Evolutionary conservation across 2,113 vertebrate genomes (phyloP), one percentile per base, ranked within the genome.

Genomic region (Esox niger): DNA sequence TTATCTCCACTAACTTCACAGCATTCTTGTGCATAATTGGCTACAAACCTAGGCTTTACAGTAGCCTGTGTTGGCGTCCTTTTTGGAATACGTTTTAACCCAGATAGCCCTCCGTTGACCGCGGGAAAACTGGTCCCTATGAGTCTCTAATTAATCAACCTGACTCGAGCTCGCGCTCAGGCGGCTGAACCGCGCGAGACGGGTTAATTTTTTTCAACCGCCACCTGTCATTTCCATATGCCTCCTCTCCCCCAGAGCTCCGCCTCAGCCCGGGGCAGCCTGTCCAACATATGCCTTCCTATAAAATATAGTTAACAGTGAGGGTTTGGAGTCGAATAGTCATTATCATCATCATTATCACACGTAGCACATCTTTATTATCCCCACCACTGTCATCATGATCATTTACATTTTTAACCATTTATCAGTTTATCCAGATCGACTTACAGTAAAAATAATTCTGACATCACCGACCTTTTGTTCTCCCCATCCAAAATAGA

Each of bases 191-290:
- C 79, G 84, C 86, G 86, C 80, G 88, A 83, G 76, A 58, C 29
- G 7, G 73, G 66, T 80, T 66, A 54, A 11, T 70, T 71, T 1
- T 43, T 43, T 43, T 43, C 11, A 43, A 43, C 38, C 38, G 62
- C 86, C 89, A 89, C 87, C 88, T 89, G 88, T 77, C 84, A 79
- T 70, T 31, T 81, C 86, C 89, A 88, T 86, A 82, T 91, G 89
- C 38, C 58, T 0, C 15, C 76, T 59, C 68, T 5, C 32, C 23
- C 64, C 58, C 32, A 2, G 9, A 11, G 13, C 62, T 32, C 52
- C 10, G 52, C 61, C 47, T n/a, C n/a, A n/a, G n/a, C n/a, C n/a
- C n/a, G n/a, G n/a, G n/a, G n/a, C 20, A 27, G 23, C 5, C 70
- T 59, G 49, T 67, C 68, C 58, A 62, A 59, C 49, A 71, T 46